A percentile compares a stretch with the other conserved stretches of the same genome.
phyloP scores from a whole-genome alignment of 2,113 vertebrate species.

The Azemiops feae region DNA sequence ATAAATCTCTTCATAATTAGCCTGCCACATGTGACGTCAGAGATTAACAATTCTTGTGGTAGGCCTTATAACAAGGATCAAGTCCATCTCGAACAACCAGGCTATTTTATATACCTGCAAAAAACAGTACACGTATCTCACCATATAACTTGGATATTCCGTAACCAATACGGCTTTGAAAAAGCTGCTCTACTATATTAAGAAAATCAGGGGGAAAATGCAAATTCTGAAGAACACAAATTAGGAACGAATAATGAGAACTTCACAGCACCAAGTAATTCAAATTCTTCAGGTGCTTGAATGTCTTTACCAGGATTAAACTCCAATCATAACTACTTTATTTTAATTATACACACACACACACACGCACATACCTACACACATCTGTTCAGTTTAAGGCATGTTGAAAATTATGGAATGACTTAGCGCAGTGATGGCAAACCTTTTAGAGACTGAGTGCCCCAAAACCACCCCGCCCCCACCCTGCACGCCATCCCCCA shows the following conservation, averaged over 20 bases:
- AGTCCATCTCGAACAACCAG: neutral
- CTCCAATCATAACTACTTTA: neutral
- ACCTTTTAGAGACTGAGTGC: no score
- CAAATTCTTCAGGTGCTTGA: neutral
- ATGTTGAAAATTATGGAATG: neutral
- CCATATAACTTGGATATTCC: neutral
- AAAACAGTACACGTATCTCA: neutral
- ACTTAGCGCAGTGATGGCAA: no score
- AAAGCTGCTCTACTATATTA: neutral
- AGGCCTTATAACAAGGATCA: neutral
- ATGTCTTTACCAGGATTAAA: neutral
- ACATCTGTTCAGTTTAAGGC: neutral
- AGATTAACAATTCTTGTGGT: neutral
- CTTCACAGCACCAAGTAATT: neutral
- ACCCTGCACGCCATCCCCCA: no score
- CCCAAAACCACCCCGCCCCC: no score
- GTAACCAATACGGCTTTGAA: neutral
- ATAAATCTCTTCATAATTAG: neutral
- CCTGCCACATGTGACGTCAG: neutral
- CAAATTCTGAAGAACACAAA: neutral
- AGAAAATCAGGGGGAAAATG: accelerated
- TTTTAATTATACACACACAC: neutral
- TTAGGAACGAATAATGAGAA: neutral
- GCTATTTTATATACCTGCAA: neutral
- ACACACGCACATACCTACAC: neutral